phyloP scores from a whole-genome alignment of 2,888 invertebrate species.

The Nudaria mundana region DNA sequence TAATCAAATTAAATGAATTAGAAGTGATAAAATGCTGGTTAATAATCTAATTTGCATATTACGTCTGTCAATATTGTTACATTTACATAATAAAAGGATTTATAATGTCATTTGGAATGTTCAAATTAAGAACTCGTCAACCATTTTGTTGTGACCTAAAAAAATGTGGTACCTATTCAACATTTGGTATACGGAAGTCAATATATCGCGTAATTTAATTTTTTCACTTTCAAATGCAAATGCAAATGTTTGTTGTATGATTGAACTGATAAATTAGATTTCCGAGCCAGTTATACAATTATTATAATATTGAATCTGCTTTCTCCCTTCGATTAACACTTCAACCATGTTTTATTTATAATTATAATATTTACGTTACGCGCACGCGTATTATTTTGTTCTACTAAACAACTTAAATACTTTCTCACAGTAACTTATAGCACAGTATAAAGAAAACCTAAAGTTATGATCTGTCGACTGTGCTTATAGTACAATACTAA shows the following conservation, averaged over 20 bases:
- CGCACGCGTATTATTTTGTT: too few relatives aligned
- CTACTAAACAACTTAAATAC: too few relatives aligned
- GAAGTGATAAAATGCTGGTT: too few relatives aligned
- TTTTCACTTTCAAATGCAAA: conserved; percentile 19
- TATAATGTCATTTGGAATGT: conserved; percentile 2
- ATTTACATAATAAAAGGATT: conserved; percentile 9
- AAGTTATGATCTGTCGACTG: too few relatives aligned
- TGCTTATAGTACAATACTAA: too few relatives aligned
- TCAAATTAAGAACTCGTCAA: conserved; percentile 7
- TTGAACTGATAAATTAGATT: conserved; percentile 6
- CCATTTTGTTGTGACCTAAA: conserved; percentile 2
- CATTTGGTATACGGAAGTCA: conserved; percentile 23
- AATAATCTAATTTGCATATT: too few relatives aligned
- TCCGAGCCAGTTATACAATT: conserved; percentile 19
- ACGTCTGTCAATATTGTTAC: background rate
- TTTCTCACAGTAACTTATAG: too few relatives aligned
- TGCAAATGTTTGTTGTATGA: conserved; percentile 7
- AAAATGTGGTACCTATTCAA: conserved; percentile 10
- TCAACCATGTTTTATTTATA: background rate
- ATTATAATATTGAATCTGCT: conserved; percentile 4
- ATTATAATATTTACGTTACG: background rate
- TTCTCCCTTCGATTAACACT: background rate
- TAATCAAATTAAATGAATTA: too few relatives aligned
- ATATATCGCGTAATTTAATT: conserved; percentile 7
- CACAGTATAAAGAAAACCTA: too few relatives aligned